A percentile compares a stretch with the other conserved stretches of the same genome.
Evolutionary conservation across 2,113 vertebrate species (phyloP).

Genomic region (Calypte anna): DNA sequence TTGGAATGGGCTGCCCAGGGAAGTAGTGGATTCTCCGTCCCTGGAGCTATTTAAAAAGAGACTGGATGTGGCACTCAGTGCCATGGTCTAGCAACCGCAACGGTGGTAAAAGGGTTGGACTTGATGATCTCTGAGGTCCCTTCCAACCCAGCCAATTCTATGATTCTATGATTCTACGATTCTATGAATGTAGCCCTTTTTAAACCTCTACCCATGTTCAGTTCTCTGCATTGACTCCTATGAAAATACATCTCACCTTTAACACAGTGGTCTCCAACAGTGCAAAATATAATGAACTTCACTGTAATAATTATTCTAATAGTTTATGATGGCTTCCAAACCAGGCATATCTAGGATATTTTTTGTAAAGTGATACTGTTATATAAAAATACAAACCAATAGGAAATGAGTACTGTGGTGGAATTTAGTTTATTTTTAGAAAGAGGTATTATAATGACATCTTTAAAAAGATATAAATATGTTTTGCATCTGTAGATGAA

Average conservation of each 20-base stretch:
- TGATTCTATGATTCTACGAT: too few species aligned
- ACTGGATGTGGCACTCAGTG: too few species aligned
- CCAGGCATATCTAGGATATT: not conserved
- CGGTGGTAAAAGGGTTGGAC: too few species aligned
- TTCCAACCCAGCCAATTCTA: too few species aligned
- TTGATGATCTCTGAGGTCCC: too few species aligned
- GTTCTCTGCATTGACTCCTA: not conserved
- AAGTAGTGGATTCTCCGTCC: too few species aligned
- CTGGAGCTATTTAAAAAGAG: too few species aligned
- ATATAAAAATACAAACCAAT: not conserved
- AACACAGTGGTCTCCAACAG: not conserved
- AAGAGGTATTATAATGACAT: not conserved
- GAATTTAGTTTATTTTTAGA: not conserved
- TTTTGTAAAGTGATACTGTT: not conserved
- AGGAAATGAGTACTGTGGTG: not conserved
- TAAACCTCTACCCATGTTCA: not conserved
- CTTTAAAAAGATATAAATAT: not conserved
- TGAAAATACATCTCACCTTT: not conserved
- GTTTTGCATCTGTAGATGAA: not conserved
- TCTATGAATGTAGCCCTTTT: fast-evolving
- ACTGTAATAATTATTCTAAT: not conserved
- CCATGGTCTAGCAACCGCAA: too few species aligned
- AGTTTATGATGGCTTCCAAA: not conserved
- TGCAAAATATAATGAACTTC: not conserved
- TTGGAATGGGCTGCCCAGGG: too few species aligned